A percentile compares a stretch with the other conserved stretches of the same genome.
Conservation (phyloP, 1,140 invertebrate species). For the Magallana gigas region DNA sequence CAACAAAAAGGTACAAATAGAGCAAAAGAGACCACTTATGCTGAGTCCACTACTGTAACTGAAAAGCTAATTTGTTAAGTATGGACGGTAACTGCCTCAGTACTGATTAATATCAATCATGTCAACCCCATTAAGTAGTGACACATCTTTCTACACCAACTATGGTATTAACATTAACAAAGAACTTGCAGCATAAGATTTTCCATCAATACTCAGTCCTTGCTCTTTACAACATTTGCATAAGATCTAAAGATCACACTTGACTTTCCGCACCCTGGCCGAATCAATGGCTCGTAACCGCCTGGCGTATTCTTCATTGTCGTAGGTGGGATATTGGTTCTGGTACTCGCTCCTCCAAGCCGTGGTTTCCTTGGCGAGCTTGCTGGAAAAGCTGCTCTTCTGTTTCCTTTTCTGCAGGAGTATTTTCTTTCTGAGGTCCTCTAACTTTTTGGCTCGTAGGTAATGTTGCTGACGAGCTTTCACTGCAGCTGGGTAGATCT, state of each 20-base stretch:
- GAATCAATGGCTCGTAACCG: background rate
- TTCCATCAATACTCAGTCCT: too few species aligned
- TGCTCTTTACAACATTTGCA: background rate
- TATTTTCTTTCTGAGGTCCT: slow-evolving; percentile 40
- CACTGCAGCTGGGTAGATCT: slow-evolving; percentile 55
- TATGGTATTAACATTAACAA: too few species aligned
- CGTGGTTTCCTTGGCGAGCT: slow-evolving; percentile 48
- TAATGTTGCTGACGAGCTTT: slow-evolving; percentile 49
- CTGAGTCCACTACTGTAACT: background rate
- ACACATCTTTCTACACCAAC: background rate
- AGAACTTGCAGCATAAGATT: too few species aligned
- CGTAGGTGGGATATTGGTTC: slow-evolving; percentile 50
- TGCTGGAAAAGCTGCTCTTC: slow-evolving; percentile 40
- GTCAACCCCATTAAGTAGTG: too few species aligned
- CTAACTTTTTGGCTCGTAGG: slow-evolving; percentile 36
- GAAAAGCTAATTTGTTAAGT: too few species aligned
- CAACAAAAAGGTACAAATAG: too few species aligned
- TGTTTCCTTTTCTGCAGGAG: slow-evolving; percentile 51
- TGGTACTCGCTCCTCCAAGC: slow-evolving; percentile 53
- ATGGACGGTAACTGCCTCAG: too few species aligned
- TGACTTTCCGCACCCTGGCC: slow-evolving; percentile 23
- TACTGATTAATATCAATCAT: too few species aligned
- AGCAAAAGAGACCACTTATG: background rate
- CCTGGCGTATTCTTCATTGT: slow-evolving; percentile 48
- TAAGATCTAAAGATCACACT: slow-evolving; percentile 3